phyloP scores from a whole-genome alignment of 2,888 invertebrate species.

The Boloria selene region DNA sequence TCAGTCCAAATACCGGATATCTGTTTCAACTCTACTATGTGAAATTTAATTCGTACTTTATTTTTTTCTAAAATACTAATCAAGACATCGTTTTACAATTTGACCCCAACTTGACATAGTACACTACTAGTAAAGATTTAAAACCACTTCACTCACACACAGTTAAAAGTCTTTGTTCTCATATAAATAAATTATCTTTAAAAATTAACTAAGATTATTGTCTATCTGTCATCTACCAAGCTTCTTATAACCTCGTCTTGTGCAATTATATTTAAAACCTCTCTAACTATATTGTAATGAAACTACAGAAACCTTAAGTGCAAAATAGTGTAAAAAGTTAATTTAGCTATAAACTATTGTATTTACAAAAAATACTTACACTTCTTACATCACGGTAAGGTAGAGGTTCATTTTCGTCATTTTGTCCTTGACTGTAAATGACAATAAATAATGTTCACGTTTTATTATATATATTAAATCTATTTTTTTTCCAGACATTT shows the following conservation, averaged over 20 bases:
- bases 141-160: neutral
- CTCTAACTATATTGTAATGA: neutral
- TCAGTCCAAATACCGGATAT: too few species aligned
- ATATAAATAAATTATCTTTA: neutral
- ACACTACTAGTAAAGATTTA: neutral
- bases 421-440: slow-evolving; percentile 90
- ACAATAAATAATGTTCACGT: neutral
- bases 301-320: slow-evolving; percentile 14
- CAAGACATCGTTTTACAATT: neutral
- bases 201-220: neutral
- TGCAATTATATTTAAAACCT: slow-evolving; percentile 1
- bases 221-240: neutral
- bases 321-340: slow-evolving; percentile 14
- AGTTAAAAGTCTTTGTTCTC: neutral
- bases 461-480: too few species aligned
- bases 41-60: too few species aligned
- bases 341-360: slow-evolving; percentile 20
- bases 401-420: slow-evolving; percentile 93
- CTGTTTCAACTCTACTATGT: too few species aligned
- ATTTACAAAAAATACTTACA: slow-evolving; percentile 84
- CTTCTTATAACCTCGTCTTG: neutral
- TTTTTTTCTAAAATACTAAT: neutral
- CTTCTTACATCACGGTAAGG: slow-evolving; percentile 91
- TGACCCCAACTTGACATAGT: slow-evolving; percentile 13
- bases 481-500: too few species aligned